Base-by-base conservation (phyloP, 2,888 invertebrate genomes). In the Nasonovia ribisnigri region DNA sequence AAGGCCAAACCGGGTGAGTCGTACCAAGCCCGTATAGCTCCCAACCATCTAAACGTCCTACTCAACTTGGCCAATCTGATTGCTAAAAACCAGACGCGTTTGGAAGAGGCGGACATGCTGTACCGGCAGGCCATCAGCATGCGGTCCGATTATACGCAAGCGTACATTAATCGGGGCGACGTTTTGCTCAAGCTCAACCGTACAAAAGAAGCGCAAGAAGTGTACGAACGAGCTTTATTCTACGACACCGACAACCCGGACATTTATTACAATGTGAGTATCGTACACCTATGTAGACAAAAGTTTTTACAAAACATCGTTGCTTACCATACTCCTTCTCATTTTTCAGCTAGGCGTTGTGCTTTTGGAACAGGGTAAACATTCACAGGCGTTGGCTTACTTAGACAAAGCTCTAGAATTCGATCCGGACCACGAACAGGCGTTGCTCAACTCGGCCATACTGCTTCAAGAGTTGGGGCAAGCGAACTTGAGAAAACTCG, bases 91-190 rank as follows among this genome's bases (percentile, higher is more conserved):
- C 97, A 97, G 54, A 98, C 98, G 6, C 96, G 99, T 93, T 96
- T 99, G 93, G 98, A 98, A 96, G 99, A 99, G 96, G 99, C 99
- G 0, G 99, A 99, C 96, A 97, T 98, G 96, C 96, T 99, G 90
- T 99, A 99, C 95, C 96, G 98, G 94, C 99, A 99, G 96, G 99
- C 99, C 26, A 99, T 99, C 95, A 98, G 99, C 95, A 99, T 99
- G 99, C 96, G 99, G 95, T 97, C 99, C 1, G 99, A 99, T 96
- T 99, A 99, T 96, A 97, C 98, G 0, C 98, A 99, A 96, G 99
- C 99, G 20, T 99, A 99, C 96, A 99, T 99, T 95, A 99, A 99
- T 96, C 97, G 99, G 94, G 99, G 99, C 0, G 99, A 99, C 96
- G 98, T 99, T 95, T 96, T 99, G 95, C 98, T 99, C 96, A 99